A percentile compares a stretch with the other conserved stretches of the same genome.
Evolutionary conservation across 1,140 invertebrate genomes (phyloP).

Genomic region (Oscheius sp.): DNA sequence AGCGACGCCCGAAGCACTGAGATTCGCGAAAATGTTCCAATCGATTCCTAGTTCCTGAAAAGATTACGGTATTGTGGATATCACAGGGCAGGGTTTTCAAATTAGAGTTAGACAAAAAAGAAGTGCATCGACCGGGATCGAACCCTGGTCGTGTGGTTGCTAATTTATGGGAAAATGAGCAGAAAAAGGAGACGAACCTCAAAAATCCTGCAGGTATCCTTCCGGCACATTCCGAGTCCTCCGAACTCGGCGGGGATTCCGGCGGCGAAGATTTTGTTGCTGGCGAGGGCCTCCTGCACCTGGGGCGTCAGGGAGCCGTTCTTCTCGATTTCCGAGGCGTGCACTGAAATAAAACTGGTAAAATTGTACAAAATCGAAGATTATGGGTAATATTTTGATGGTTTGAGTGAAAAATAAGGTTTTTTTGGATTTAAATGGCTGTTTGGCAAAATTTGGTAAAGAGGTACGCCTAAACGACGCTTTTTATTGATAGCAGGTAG

Average conservation of each 20-base stretch:
- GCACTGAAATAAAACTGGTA: conserved; percentile 16
- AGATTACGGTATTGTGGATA: conserved; percentile 4
- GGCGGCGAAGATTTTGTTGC: conserved; percentile 41
- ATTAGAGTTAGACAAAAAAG: too few species aligned
- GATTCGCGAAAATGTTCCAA: conserved; percentile 45
- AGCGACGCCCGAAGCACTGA: conserved; percentile 67
- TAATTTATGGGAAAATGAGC: conserved; percentile 16
- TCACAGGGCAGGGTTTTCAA: not conserved
- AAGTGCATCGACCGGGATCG: too few species aligned
- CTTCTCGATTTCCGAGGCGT: conserved; percentile 12
- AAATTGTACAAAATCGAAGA: conserved; percentile 2
- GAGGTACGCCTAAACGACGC: too few species aligned
- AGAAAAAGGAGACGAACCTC: conserved; percentile 8
- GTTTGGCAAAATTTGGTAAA: too few species aligned
- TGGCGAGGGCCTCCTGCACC: conserved; percentile 28
- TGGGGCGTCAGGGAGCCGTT: conserved; percentile 8
- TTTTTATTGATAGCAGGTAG: too few species aligned
- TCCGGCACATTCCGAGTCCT: conserved; percentile 49
- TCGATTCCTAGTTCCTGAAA: conserved; percentile 46
- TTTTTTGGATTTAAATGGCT: too few species aligned
- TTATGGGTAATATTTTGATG: too few species aligned
- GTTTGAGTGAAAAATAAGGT: too few species aligned
- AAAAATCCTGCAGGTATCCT: conserved; percentile 46
- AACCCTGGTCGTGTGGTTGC: not conserved
- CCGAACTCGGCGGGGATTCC: conserved; percentile 50